Conservation (phyloP, 1,140 invertebrate genomes). For the Phymastichus coffea region DNA sequence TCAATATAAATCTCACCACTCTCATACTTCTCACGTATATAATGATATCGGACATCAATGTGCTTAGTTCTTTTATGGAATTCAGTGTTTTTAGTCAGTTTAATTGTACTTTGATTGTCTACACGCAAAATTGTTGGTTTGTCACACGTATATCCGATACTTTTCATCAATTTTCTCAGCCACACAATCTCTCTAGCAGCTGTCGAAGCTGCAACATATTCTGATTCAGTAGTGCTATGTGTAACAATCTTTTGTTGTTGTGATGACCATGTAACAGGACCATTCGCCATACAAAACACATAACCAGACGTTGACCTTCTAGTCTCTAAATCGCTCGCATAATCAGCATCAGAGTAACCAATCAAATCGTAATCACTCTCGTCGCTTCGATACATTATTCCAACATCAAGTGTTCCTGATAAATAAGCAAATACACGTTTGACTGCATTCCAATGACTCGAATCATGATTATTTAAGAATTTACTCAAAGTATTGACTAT, state of each 20-base stretch:
- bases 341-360: slow-evolving; percentile 31
- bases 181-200: slow-evolving; percentile 31
- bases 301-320: slow-evolving; percentile 26
- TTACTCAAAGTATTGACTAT: slow-evolving; percentile 41
- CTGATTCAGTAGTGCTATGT: slow-evolving; percentile 27
- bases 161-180: slow-evolving; percentile 33
- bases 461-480: slow-evolving; percentile 35
- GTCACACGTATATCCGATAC: slow-evolving; percentile 29
- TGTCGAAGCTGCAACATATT: slow-evolving; percentile 33
- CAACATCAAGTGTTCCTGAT: slow-evolving; percentile 38
- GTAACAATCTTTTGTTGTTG: slow-evolving; percentile 16
- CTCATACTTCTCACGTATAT: slow-evolving; percentile 38
- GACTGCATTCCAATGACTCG: slow-evolving; percentile 41
- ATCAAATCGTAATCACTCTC: slow-evolving; percentile 2
- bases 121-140: slow-evolving; percentile 27
- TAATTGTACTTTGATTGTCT: slow-evolving; percentile 42
- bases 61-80: slow-evolving; percentile 46
- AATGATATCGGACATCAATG: slow-evolving; percentile 47
- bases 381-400: slow-evolving; percentile 20
- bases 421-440: slow-evolving; percentile 50
- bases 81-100: slow-evolving; percentile 45
- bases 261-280: slow-evolving; percentile 25
- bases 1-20: slow-evolving; percentile 25
- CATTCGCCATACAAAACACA: slow-evolving; percentile 12
- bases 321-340: slow-evolving; percentile 21